Evolutionary conservation across 2,888 invertebrate species (phyloP).

Genomic region (Stictocephala bisonia): DNA sequence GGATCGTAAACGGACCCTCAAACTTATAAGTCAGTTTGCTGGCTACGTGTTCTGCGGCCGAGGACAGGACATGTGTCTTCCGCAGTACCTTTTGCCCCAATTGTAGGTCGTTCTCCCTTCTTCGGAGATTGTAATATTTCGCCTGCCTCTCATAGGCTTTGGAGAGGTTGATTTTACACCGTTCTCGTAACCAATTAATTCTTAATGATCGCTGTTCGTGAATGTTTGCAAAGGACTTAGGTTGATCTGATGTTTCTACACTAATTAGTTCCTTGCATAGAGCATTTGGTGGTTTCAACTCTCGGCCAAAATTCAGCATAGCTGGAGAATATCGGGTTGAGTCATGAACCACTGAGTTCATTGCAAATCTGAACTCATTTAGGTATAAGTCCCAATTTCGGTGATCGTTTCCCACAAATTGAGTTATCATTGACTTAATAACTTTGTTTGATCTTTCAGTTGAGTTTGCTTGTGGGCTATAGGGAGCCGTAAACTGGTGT

Average conservation of each 20-base stretch:
- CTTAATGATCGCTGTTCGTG: background rate
- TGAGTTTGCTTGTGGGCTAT: conserved; percentile 61
- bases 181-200: background rate
- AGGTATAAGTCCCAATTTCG: conserved; percentile 54
- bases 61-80: background rate
- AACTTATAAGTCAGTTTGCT: conserved; percentile 11
- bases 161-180: conserved; percentile 17
- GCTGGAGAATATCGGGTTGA: conserved; percentile 55
- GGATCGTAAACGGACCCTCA: conserved; percentile 13
- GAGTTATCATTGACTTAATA: conserved; percentile 60
- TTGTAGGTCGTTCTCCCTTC: background rate
- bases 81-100: background rate
- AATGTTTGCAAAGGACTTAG: background rate
- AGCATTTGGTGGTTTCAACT: conserved; percentile 31
- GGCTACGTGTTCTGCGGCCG: background rate
- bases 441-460: conserved; percentile 60
- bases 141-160: conserved; percentile 45
- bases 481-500: conserved; percentile 56
- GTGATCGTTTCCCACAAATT: conserved; percentile 58
- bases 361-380: conserved; percentile 52
- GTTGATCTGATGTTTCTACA: background rate
- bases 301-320: conserved; percentile 52
- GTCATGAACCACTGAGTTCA: conserved; percentile 53
- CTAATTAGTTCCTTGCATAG: background rate
- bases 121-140: conserved; percentile 49